These are phyloP conservation scores for Drosophila elegans DNA, from an alignment of 1,140 invertebrate species.

Conservation along the genomic window DNA sequence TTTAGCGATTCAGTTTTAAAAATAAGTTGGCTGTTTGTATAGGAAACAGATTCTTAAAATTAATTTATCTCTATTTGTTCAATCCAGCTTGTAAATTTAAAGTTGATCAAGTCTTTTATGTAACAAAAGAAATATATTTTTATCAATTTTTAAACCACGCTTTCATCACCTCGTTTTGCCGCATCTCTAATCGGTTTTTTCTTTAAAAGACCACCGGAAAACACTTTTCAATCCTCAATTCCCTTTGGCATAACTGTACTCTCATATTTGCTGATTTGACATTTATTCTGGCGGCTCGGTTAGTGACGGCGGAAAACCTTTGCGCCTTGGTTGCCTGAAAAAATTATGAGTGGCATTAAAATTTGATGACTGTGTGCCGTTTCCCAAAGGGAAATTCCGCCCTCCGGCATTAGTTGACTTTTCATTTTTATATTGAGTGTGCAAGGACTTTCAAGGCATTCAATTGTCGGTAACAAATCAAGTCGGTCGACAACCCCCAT, in stretches of 20 bases:
- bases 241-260: constrained; percentile 39
- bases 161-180: background rate
- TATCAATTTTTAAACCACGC: background rate
- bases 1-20: no score
- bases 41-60: no score
- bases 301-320: constrained; percentile 50
- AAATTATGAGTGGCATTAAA: constrained; percentile 78
- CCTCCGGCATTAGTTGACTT: constrained; percentile 39
- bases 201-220: constrained; percentile 14
- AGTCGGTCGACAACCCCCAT: constrained; percentile 44
- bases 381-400: constrained; percentile 27
- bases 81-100: no score
- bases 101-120: no score
- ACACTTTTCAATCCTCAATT: constrained; percentile 29
- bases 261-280: constrained; percentile 67
- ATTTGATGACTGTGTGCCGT: constrained; percentile 62
- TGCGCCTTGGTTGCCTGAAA: constrained; percentile 72
- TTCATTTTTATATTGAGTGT: constrained; percentile 16
- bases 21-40: no score
- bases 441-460: constrained; percentile 23
- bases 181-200: constrained; percentile 25
- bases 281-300: constrained; percentile 43
- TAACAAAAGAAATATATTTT: no score
- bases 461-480: constrained; percentile 78
- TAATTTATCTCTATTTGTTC: no score